Evolutionary conservation across 2,113 vertebrate genomes (phyloP), one percentile per base, ranked within the genome.

Genomic region (Polyodon spathula): DNA sequence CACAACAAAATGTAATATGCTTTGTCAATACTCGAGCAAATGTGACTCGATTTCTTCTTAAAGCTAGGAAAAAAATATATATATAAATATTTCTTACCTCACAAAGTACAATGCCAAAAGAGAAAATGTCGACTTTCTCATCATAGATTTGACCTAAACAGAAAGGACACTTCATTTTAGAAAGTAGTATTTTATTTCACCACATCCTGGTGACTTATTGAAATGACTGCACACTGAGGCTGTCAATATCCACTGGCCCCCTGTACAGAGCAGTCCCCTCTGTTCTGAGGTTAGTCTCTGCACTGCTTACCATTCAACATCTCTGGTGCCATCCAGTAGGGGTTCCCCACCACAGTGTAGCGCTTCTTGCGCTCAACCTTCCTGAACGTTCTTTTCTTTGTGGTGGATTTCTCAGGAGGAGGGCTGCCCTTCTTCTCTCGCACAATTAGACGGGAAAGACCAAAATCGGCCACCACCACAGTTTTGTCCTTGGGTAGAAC

Each of bases 301-400:
- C 56, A 4, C 8, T 8, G 12, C 89, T 89, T 68, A 98, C 94
- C 95, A 6, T 97, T 95, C 0, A 98, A 82, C 95, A 98, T 98
- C 82, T 98, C 95, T 0, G 95, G 95, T 17, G 94, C 95, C 95
- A 98, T 98, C 95, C 95, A 98, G 75, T 97, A 98, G 0, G 95
- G 95, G 80, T 96, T 98, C 65, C 94, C 95, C 16, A 98, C 94
- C 37, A 98, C 94, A 0, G 95, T 98, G 76, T 98, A 97, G 66
- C 95, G 87, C 71, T 98, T 98, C 59, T 92, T 95, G 53, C 95
- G 83, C 81, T 95, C 92, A 0, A 82, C 84, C 54, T 93, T 93
- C 62, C 89, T 84, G 40, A 94, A 85, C 9, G 85, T 81, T 4
- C 94, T 85, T 64, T 93, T 97, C 85, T 96, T 97, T 61, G 76